Conservation (phyloP, 2,797 vertebrate genomes). For the Neosilurus mollespiculum region DNA sequence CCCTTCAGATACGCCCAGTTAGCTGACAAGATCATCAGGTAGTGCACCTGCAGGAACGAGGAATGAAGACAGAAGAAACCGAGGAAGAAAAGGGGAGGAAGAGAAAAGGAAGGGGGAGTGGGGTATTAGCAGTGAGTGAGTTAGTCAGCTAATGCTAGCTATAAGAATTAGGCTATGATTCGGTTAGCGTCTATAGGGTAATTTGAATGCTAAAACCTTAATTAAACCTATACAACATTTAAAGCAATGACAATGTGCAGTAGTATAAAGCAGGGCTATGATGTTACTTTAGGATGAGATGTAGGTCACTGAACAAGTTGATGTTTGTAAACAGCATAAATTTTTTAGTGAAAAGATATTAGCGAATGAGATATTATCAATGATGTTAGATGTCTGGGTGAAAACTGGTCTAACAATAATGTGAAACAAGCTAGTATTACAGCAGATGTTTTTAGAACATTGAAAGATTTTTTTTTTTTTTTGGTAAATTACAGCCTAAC, state of each 20-base stretch:
- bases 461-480: not conserved
- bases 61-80: conserved; percentile 66
- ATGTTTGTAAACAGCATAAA: not conserved
- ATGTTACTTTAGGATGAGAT: not conserved
- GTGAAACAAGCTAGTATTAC: not conserved
- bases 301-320: conserved; percentile 15
- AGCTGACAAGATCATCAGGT: conserved; percentile 97
- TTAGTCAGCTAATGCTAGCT: conserved; percentile 82
- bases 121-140: conserved; percentile 84
- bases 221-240: not conserved
- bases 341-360: not conserved
- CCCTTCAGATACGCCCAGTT: conserved; percentile 99
- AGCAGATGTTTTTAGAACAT: not conserved
- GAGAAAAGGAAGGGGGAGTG: conserved; percentile 56
- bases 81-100: conserved; percentile 78
- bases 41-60: conserved; percentile 89
- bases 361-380: not conserved
- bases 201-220: not conserved
- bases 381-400: not conserved
- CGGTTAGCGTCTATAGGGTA: not conserved
- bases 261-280: conserved; percentile 9
- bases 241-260: conserved; percentile 11
- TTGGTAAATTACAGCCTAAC: not conserved
- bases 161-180: conserved; percentile 70
- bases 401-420: not conserved